A percentile compares a stretch with the other conserved stretches of the same genome.
Conservation (phyloP, 1,140 invertebrate species). For the Lerema accius region DNA sequence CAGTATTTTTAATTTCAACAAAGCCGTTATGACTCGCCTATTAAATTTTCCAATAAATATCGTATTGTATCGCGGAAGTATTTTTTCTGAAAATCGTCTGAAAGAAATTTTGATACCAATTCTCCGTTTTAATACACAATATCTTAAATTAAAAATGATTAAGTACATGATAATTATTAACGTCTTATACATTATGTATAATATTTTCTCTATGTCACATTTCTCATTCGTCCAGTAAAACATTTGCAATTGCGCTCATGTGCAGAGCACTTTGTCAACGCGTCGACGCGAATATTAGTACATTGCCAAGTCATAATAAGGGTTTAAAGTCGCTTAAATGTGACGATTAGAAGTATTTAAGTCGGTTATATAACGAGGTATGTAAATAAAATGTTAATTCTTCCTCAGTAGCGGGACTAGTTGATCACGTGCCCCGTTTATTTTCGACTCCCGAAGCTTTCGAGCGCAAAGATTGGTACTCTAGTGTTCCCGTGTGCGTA, state of each 20-base stretch:
- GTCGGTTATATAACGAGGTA: constrained; percentile 5
- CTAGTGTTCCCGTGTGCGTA: background rate
- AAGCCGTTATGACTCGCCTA: too few relatives aligned
- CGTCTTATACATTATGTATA: too few relatives aligned
- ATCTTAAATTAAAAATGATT: too few relatives aligned
- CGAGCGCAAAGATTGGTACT: constrained; percentile 25
- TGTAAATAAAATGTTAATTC: constrained; percentile 12
- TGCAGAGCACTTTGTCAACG: constrained; percentile 19
- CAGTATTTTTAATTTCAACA: too few relatives aligned
- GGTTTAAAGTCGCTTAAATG: constrained; percentile 16
- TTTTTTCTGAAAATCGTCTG: too few relatives aligned
- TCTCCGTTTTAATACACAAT: too few relatives aligned
- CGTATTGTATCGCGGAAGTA: too few relatives aligned
- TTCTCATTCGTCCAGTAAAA: constrained; percentile 15
- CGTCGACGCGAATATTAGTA: constrained; percentile 18
- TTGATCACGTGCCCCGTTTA: constrained; percentile 57
- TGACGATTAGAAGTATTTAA: constrained; percentile 8
- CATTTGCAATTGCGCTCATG: constrained; percentile 1
- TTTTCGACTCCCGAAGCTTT: constrained; percentile 52
- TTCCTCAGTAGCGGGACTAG: constrained; percentile 22
- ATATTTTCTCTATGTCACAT: too few relatives aligned
- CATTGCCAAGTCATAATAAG: constrained; percentile 33
- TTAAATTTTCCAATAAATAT: too few relatives aligned
- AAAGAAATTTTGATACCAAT: too few relatives aligned
- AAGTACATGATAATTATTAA: background rate